These are phyloP conservation scores for Plumapathes pennacea DNA, from an alignment of 92 coral and sea anemone species.

Conservation along the genomic window DNA sequence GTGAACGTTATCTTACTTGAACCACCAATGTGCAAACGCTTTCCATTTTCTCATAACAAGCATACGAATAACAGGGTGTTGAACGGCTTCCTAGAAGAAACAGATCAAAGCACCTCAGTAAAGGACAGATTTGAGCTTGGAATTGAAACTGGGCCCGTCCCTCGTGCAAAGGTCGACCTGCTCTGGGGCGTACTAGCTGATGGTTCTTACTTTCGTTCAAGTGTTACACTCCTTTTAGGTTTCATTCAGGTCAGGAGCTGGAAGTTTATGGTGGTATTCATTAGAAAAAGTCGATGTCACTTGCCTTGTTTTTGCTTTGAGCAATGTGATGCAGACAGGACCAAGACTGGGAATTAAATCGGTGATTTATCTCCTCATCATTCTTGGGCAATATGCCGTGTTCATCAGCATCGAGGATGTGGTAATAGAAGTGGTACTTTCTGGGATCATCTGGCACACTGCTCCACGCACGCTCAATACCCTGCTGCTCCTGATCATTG, in stretches of 20 bases:
- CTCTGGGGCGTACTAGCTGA: no score
- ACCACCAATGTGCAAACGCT: slow-evolving; percentile 79
- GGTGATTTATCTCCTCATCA: slow-evolving; percentile 34
- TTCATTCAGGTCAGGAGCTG: no score
- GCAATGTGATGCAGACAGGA: slow-evolving; percentile 82
- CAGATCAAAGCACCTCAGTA: no score
- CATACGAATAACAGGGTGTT: slow-evolving; percentile 95
- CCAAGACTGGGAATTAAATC: slow-evolving; percentile 61
- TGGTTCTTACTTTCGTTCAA: no score
- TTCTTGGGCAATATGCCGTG: slow-evolving; percentile 67
- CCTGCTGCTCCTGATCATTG: slow-evolving; percentile 32
- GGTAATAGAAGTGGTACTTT: slow-evolving; percentile 86
- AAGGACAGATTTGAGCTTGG: no score
- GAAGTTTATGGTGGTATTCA: no score
- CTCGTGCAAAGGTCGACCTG: no score
- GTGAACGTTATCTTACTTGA: slow-evolving; percentile 66
- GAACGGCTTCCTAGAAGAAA: slow-evolving; percentile 74
- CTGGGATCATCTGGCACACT: slow-evolving; percentile 96
- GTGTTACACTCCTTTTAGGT: no score
- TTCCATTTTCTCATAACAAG: slow-evolving; percentile 87
- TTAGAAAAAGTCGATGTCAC: no score
- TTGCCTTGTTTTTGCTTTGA: slow-evolving; percentile 86
- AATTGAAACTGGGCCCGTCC: no score
- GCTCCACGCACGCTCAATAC: slow-evolving; percentile 76
- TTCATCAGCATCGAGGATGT: slow-evolving; percentile 83